Evolutionary conservation across 2,888 invertebrate species (phyloP), one percentile per base, ranked within the genome.

Genomic region (Callyntrura sp.): DNA sequence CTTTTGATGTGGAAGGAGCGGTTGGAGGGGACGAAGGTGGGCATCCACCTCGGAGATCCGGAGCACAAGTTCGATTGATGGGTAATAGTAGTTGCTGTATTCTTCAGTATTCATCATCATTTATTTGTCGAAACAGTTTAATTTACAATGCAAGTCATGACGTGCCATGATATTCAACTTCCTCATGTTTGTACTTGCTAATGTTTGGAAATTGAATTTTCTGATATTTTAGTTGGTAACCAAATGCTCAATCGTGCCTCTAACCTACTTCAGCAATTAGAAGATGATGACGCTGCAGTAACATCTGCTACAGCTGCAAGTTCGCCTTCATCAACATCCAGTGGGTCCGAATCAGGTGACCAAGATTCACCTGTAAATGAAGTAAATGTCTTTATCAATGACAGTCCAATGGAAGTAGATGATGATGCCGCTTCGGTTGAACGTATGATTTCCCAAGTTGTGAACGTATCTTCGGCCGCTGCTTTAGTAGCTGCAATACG

Each of bases 211-310:
- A n/a, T n/a, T n/a, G n/a, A 76, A 17, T 57, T 55, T 55, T 79
- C 17, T 14, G 5, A 55, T 9, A 43, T 48, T 79, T n/a, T 43
- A 88, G 90, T 90, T 51, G 92, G 92, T 23, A 92, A 91, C 62
- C 91, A 90, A 68, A 91, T 92, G 91, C 65, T 92, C 12, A 91
- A 90, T 68, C 88, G 92, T 85, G 93, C 93, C 35, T 93, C 92
- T 0, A 86, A 23, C 35, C 45, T 92, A 14, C 85, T 93, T 8
- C 90, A 90, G 25, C 65, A 83, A 45, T 85, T 93, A 14, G 93
- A 93, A 76, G 92, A 91, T 76, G 91, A 91, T 60, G 92, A 92
- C 82, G 90, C 76, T 55, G 84, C 91, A n/a, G 82, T 90, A 25
- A 17, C 78, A 12, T 76, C 83, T 20, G 81, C 78, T 8, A 86